Base-by-base conservation (phyloP, 2,888 invertebrate species). In the Nudaria mundana region DNA sequence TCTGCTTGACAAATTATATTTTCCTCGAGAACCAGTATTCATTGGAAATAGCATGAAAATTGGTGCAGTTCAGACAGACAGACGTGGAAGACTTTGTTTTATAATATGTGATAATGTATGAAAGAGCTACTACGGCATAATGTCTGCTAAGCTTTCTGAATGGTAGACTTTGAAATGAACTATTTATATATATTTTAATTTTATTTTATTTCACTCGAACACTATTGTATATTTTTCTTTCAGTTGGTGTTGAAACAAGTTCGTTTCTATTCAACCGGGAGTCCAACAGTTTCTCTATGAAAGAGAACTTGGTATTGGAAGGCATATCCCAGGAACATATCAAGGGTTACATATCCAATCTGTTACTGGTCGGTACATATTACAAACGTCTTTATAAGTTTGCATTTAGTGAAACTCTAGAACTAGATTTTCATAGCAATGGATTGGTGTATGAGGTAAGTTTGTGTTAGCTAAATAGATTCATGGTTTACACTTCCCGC, bases 161-260 rank as follows among this genome's bases (percentile, higher is more conserved):
- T n/a, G n/a, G n/a, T n/a, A n/a, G n/a, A n/a, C n/a, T n/a, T n/a
- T n/a, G n/a, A n/a, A n/a, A n/a, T n/a, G n/a, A n/a, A n/a, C n/a
- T n/a, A n/a, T n/a, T n/a, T n/a, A n/a, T n/a, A n/a, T n/a, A n/a
- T n/a, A n/a, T n/a, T n/a, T n/a, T n/a, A n/a, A n/a, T n/a, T n/a
- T n/a, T n/a, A n/a, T n/a, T n/a, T n/a, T n/a, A n/a, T n/a, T n/a
- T n/a, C n/a, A n/a, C n/a, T n/a, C n/a, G n/a, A n/a, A n/a, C n/a
- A n/a, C n/a, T n/a, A 2, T 8, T 29, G n/a, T 7, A 1, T 25
- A 23, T 5, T 16, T 31, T 34, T n/a, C 16, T 84, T 76, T 2
- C 71, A 90, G 91, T 91, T 76, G 92, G 92, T 3, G 74, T 92
- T 45, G 90, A 90, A 66, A 91, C 92, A 34, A 86, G 69, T 30